phyloP scores from a whole-genome alignment of 1,140 invertebrate species.

The Ooceraea biroi region DNA sequence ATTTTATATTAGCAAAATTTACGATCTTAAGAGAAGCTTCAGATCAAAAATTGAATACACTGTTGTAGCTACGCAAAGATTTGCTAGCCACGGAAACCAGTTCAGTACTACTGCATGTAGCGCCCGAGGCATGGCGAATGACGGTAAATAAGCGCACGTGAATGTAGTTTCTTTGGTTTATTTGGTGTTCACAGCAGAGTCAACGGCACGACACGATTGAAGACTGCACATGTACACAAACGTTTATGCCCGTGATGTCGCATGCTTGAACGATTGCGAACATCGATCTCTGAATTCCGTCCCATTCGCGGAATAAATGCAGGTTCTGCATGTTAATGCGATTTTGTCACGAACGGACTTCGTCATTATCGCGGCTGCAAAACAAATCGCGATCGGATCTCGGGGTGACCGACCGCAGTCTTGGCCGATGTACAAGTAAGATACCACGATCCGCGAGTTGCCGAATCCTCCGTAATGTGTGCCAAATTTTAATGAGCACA shows the following conservation, averaged over 20 bases:
- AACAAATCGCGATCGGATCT: conserved; percentile 11
- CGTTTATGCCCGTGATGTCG: neutral
- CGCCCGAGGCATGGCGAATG: conserved; percentile 14
- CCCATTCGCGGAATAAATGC: neutral
- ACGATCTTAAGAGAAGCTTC: neutral
- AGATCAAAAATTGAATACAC: conserved; percentile 10
- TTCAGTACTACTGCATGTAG: neutral
- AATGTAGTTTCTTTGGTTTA: conserved; percentile 42
- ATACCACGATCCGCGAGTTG: conserved; percentile 13
- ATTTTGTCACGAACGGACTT: conserved; percentile 27
- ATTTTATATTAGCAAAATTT: neutral
- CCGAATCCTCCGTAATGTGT: neutral
- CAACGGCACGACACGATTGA: neutral
- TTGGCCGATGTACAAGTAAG: conserved; percentile 43
- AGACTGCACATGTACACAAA: neutral
- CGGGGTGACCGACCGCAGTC: conserved; percentile 41
- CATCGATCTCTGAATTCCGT: conserved; percentile 41
- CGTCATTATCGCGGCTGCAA: neutral
- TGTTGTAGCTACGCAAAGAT: too few relatives aligned
- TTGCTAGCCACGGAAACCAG: neutral
- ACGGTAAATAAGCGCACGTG: conserved; percentile 40
- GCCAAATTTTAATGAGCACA: conserved; percentile 34
- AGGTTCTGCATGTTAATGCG: conserved; percentile 14
- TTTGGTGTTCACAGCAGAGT: conserved; percentile 32
- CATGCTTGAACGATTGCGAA: conserved; percentile 43